phyloP scores from a whole-genome alignment of 2,797 vertebrate genomes.

The Pygocentrus nattereri region DNA sequence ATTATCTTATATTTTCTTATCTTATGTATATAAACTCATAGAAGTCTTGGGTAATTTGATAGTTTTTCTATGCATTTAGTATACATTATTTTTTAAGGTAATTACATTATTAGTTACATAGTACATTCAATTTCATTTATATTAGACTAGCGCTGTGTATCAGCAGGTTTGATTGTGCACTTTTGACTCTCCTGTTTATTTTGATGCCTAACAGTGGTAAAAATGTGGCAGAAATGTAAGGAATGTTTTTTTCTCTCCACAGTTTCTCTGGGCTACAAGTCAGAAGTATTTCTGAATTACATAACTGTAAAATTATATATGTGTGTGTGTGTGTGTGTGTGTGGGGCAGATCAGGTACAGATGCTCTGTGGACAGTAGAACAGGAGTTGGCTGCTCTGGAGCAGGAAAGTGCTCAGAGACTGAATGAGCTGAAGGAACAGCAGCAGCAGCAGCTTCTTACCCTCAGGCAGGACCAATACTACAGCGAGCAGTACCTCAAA shows the following conservation, averaged over 20 bases:
- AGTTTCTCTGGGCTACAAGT: too few relatives aligned
- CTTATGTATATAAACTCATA: too few relatives aligned
- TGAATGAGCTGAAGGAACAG: conserved; percentile 91
- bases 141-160: too few relatives aligned
- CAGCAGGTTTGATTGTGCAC: not conserved
- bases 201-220: not conserved
- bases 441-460: conserved; percentile 94
- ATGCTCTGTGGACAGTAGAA: conserved; percentile 85
- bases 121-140: not conserved
- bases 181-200: not conserved
- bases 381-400: conserved; percentile 90
- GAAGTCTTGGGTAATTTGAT: too few relatives aligned
- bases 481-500: conserved; percentile 98
- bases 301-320: too few relatives aligned
- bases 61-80: too few relatives aligned
- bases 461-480: conserved; percentile 96
- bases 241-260: too few relatives aligned
- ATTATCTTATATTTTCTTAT: too few relatives aligned
- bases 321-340: too few relatives aligned
- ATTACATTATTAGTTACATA: not conserved
- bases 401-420: conserved; percentile 86
- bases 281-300: too few relatives aligned
- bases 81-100: too few relatives aligned
- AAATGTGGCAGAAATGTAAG: not conserved
- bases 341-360: conserved; percentile 88